phyloP scores from a whole-genome alignment of 2,888 invertebrate species.

The Sphecodes monilicornis region DNA sequence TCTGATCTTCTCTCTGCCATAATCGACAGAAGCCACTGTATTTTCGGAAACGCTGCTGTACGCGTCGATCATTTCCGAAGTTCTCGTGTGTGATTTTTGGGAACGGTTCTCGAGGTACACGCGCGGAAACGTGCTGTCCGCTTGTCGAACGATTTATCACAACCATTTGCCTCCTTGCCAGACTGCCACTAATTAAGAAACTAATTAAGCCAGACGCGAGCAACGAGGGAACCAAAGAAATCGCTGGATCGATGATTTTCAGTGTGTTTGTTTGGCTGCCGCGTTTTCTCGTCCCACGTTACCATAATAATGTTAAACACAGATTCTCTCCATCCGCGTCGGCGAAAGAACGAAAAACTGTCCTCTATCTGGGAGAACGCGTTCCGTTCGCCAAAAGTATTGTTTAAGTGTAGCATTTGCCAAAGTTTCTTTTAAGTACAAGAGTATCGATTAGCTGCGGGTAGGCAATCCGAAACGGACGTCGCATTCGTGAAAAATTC shows the following conservation, averaged over 20 bases:
- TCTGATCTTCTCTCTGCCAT: no score
- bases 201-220: conserved; percentile 37
- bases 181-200: conserved; percentile 73
- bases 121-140: conserved; percentile 34
- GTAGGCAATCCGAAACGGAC: conserved; percentile 20
- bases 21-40: conserved; percentile 1
- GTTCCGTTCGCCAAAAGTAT: conserved; percentile 67
- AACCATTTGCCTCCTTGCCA: conserved; percentile 67
- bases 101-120: not conserved
- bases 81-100: conserved; percentile 12
- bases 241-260: not conserved
- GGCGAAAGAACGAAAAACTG: conserved; percentile 34
- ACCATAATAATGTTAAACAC: conserved; percentile 42
- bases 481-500: conserved; percentile 16
- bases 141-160: conserved; percentile 57
- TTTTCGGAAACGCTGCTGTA: not conserved
- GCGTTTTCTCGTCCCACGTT: conserved; percentile 37
- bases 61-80: not conserved
- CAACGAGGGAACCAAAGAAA: conserved; percentile 28
- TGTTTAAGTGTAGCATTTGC: conserved; percentile 67
- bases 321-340: conserved; percentile 21
- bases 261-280: not conserved
- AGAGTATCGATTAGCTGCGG: conserved; percentile 26
- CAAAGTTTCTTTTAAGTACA: conserved; percentile 71
- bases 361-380: conserved; percentile 24